Base-by-base conservation (phyloP, 2,797 vertebrate species). In the Odontamblyopus rebecca region DNA sequence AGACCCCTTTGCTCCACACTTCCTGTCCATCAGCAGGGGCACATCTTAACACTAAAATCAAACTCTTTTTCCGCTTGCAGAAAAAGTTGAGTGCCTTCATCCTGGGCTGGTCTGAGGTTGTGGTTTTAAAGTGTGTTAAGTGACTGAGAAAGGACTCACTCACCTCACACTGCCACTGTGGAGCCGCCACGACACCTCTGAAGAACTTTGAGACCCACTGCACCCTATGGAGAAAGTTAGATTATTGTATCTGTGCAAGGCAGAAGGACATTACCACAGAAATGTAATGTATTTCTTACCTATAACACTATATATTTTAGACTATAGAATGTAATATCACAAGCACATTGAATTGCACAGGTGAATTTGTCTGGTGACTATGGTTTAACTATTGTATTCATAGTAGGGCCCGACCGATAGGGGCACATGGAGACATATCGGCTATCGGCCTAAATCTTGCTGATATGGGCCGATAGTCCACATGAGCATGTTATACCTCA, bases 71-170 rank as follows among this genome's bases (percentile, higher is more conserved):
- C 41, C 63, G 29, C 26, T 50, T 50, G 50, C 63, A 16, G 16
- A 50, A 27, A 50, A 65, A 65, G 23, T 65, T 16, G 63, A 50
- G 41, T 18, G 41, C 41, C 15, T 50, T 65, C 63, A 29, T 6
- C 18, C 61, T 4, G 23, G 62, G 27, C 11, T 8, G 4, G 41
- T 4, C 63, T 7, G 13, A 50, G 63, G 41, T 50, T 50, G 63
- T 48, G 63, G 4, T 13, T 65, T 48, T 65, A 44, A 48, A 48
- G 26, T 50, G 63, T 6, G 12, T 50, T 15, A 65, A 65, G 38
- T 26, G 38, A 65, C 61, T 23, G 61, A 32, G 61, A 61, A 15
- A 30, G 18, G 18, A 63, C 35, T 64, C 61, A 44, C 61, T 64
- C 61, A 64, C 6, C 62, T 44, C 62, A 41, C 35, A 26, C 35